phyloP scores from a whole-genome alignment of 2,888 invertebrate genomes.

The Amphipyra tragopoginis region DNA sequence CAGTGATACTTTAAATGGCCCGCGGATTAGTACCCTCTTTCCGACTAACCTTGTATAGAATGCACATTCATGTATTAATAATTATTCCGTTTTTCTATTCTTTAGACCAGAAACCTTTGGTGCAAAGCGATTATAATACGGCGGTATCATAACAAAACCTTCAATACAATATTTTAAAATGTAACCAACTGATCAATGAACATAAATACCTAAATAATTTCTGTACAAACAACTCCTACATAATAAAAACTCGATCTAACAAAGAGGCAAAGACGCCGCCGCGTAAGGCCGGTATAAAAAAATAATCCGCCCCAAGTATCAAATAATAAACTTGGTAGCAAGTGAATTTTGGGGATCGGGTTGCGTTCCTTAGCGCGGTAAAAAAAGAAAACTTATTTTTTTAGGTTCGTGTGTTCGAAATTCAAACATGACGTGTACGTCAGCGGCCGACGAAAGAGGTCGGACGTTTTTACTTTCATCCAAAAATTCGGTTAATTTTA shows the following conservation, averaged over 20 bases:
- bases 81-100: no score
- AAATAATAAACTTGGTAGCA: slow-evolving; percentile 90
- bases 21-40: no score
- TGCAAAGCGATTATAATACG: slow-evolving; percentile 26
- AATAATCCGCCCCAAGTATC: slow-evolving; percentile 85
- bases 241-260: slow-evolving; percentile 74
- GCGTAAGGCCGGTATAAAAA: slow-evolving; percentile 73
- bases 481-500: slow-evolving; percentile 46
- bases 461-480: slow-evolving; percentile 77
- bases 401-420: slow-evolving; percentile 79
- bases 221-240: slow-evolving; percentile 76
- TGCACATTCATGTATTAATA: no score
- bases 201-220: slow-evolving; percentile 69
- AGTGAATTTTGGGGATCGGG: slow-evolving; percentile 88
- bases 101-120: neutral
- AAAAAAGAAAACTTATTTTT: slow-evolving; percentile 75
- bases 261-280: slow-evolving; percentile 84
- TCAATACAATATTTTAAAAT: slow-evolving; percentile 18
- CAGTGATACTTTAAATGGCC: no score
- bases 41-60: no score
- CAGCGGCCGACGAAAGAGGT: slow-evolving; percentile 80
- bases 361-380: slow-evolving; percentile 76
- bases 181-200: slow-evolving; percentile 58
- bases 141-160: slow-evolving; percentile 35
- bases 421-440: slow-evolving; percentile 85